These are phyloP conservation scores for Dicerorhinus sumatrensis DNA, from an alignment of 2,113 vertebrate species.

Conservation along the genomic window DNA sequence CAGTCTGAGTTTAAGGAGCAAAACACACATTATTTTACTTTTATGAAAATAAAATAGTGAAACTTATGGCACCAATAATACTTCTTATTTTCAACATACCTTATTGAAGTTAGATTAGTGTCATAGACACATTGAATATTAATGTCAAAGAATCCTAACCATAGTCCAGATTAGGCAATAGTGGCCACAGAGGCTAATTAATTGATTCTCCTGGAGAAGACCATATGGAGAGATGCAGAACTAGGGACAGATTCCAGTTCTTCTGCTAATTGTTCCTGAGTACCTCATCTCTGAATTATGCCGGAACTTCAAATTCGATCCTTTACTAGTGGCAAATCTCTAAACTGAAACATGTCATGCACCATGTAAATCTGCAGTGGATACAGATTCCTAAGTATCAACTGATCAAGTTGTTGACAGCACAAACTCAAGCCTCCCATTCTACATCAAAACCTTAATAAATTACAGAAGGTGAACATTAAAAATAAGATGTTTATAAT, in stretches of 20 bases:
- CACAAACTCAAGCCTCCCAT: neutral
- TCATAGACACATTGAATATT: neutral
- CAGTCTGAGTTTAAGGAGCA: neutral
- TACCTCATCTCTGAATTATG: neutral
- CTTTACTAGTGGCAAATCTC: neutral
- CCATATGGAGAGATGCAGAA: neutral
- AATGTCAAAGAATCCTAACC: neutral
- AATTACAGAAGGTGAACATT: neutral
- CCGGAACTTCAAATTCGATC: neutral
- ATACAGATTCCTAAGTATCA: neutral
- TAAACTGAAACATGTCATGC: neutral
- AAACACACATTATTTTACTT: neutral
- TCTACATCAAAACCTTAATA: neutral
- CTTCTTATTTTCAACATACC: neutral
- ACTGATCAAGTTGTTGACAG: neutral
- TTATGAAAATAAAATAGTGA: neutral
- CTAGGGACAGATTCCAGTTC: neutral
- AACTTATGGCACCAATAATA: neutral
- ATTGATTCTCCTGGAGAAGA: neutral
- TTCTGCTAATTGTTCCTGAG: neutral
- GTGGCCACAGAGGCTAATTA: neutral
- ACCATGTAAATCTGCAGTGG: neutral
- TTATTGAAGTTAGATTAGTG: neutral
- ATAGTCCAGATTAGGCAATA: neutral
- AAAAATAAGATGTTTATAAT: neutral